phyloP scores from a whole-genome alignment of 2,113 vertebrate genomes.

The Athene cunicularia region DNA sequence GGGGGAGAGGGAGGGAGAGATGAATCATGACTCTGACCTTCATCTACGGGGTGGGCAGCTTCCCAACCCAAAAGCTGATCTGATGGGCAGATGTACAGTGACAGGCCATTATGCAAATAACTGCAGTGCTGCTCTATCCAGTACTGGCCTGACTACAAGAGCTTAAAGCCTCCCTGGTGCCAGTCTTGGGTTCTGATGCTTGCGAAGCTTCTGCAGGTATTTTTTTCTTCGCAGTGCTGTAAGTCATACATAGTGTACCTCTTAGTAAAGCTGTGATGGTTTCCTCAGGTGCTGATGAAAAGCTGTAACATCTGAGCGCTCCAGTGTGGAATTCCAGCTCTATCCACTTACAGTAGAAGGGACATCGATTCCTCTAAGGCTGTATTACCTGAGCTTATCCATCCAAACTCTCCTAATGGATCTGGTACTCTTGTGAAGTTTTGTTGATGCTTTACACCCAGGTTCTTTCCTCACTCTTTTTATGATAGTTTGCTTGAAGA shows the following conservation, averaged over 20 bases:
- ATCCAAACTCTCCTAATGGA: neutral
- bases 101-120: neutral
- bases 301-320: neutral
- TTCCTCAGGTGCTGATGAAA: neutral
- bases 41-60: neutral
- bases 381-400: neutral
- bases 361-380: neutral
- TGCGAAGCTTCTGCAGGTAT: neutral
- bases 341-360: neutral
- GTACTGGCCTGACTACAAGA: neutral
- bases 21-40: neutral
- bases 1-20: too few relatives aligned
- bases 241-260: neutral
- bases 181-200: neutral
- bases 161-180: neutral
- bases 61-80: neutral
- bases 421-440: neutral
- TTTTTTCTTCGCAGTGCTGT: neutral
- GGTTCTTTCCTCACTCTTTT: neutral
- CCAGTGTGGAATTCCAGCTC: neutral
- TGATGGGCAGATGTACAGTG: neutral
- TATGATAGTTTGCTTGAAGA: neutral
- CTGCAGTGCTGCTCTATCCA: neutral
- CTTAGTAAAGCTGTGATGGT: neutral
- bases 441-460: neutral